Evolutionary conservation across 2,888 invertebrate species (phyloP), one percentile per base, ranked within the genome.

Genomic region (Chaetogeoica ovagalla): DNA sequence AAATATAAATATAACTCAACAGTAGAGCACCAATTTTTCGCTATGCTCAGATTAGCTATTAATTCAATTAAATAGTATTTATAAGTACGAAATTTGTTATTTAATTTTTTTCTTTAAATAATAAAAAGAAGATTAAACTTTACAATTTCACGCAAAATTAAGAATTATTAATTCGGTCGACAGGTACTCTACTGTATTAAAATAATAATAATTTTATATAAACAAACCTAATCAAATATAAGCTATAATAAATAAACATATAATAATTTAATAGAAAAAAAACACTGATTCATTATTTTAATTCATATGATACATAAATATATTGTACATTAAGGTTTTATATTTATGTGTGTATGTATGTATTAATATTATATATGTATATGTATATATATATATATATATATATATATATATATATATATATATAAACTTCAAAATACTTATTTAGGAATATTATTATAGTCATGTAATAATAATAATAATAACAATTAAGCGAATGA

Each of bases 81-180:
- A 43, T 74, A 2, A 6, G 23, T 39, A 17, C 39, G 19, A 65
- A 74, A 74, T 66, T 2, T 57, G 19, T 21, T 55, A 65, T 65
- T 57, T 3, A 63, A 65, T 13, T 52, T 74, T 39, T 43, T 75
- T n/a, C n/a, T 19, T 48, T 48, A 13, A 2, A 2, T 0, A 13
- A 37, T 55, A 74, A 65, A 13, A 73, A 43, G 23, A 66, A 37
- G 5, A 13, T 62, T 37, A 17, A 65, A 57, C 66, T 75, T 65
- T 19, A 66, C 55, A 65, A 48, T 65, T 52, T 63, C 21, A 21
- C 23, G 57, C 43, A 43, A 23, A 66, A 19, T 75, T 76, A 69
- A 76, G 52, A 76, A 60, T 69, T 69, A 76, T 76, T 76, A 76
- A 76, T 76, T 76, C 76, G 76, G 76, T 76, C 60, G 59, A 69